phyloP scores from a whole-genome alignment of 2,113 vertebrate genomes.

The Cyanoramphus novaezelandiae region DNA sequence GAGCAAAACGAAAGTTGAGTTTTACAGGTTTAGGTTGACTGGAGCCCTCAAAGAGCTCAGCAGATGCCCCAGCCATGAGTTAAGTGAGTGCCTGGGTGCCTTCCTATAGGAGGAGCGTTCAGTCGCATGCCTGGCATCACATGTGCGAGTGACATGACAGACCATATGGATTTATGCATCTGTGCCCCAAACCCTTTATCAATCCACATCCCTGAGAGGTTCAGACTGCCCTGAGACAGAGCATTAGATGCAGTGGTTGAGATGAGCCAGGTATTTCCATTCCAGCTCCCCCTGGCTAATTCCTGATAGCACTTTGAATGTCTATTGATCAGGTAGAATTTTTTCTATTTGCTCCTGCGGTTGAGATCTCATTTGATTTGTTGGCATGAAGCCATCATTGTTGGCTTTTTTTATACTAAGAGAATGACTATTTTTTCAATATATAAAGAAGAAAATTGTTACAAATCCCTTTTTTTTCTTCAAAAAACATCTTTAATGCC shows the following conservation, averaged over 20 bases:
- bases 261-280: neutral
- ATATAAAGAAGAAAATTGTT: slow-evolving; percentile 13
- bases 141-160: neutral
- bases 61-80: neutral
- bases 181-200: neutral
- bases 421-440: neutral
- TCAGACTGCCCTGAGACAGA: neutral
- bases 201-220: neutral
- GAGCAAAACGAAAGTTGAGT: neutral
- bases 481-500: neutral
- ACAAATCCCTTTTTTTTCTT: neutral
- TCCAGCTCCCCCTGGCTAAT: neutral
- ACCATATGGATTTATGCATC: neutral
- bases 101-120: neutral
- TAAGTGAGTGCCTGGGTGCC: neutral
- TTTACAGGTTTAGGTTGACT: neutral
- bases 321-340: slow-evolving; percentile 26
- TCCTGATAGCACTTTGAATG: neutral
- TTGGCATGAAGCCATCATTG: neutral
- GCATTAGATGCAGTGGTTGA: neutral
- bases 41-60: neutral
- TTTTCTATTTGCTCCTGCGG: slow-evolving; percentile 25
- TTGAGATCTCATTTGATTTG: slow-evolving; percentile 34
- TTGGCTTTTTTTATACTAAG: neutral
- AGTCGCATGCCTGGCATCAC: neutral